These are phyloP conservation scores for Artemisiospiza belli DNA, from an alignment of 2,113 vertebrate species.

Conservation along the genomic window DNA sequence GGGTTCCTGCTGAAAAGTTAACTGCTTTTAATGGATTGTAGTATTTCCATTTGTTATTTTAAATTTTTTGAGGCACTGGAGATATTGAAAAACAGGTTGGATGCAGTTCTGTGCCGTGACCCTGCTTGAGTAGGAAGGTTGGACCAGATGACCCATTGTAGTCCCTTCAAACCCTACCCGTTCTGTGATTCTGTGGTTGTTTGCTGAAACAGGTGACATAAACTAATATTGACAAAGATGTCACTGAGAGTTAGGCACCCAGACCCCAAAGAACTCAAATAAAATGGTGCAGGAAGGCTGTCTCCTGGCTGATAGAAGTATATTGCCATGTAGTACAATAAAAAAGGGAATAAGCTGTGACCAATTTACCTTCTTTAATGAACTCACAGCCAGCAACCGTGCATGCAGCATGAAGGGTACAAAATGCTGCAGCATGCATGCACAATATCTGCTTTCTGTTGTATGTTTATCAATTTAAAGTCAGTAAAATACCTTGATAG, in stretches of 20 bases:
- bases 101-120: not conserved
- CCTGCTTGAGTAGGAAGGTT: not conserved
- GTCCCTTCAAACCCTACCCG: not conserved
- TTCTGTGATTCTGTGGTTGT: not conserved
- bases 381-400: not conserved
- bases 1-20: not conserved
- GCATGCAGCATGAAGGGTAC: not conserved
- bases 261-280: not conserved
- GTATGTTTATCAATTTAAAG: not conserved
- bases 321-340: not conserved
- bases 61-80: not conserved
- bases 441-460: not conserved
- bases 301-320: not conserved
- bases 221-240: not conserved
- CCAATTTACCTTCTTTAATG: not conserved
- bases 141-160: not conserved
- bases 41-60: not conserved
- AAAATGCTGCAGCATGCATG: not conserved
- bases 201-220: not conserved
- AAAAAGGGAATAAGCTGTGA: not conserved
- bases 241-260: not conserved
- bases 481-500: not conserved
- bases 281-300: not conserved
- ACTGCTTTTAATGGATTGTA: not conserved
- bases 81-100: not conserved